phyloP scores from a whole-genome alignment of 2,113 vertebrate genomes.

The Conger conger region DNA sequence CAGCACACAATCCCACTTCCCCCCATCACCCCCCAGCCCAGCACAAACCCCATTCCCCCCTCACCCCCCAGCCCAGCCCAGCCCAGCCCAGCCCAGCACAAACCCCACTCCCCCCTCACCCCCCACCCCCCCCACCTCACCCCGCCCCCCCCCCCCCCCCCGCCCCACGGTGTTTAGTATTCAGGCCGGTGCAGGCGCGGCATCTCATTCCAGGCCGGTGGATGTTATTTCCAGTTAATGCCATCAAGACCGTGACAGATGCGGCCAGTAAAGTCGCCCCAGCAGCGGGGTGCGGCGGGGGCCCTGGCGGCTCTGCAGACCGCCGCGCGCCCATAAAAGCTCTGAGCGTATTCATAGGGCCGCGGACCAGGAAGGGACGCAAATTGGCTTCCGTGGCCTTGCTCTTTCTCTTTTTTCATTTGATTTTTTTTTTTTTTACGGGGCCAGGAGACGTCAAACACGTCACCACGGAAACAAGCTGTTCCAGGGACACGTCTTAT shows the following conservation, averaged over 20 bases:
- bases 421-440: too few species aligned
- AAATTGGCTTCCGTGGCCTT: background rate
- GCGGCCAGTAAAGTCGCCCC: background rate
- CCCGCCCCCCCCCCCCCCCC: too few species aligned
- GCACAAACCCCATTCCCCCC: too few species aligned
- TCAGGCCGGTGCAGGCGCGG: background rate
- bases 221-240: background rate
- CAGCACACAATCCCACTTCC: too few species aligned
- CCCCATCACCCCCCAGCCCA: too few species aligned
- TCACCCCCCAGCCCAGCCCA: too few species aligned
- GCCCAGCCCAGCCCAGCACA: background rate
- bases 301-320: background rate
- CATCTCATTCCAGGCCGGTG: slow-evolving; percentile 2
- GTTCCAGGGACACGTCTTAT: background rate
- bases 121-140: background rate
- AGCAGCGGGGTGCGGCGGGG: background rate
- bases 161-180: slow-evolving; percentile 3
- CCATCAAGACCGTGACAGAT: slow-evolving; percentile 9
- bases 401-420: background rate
- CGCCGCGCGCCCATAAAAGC: background rate
- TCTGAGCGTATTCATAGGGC: background rate
- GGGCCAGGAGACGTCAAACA: background rate
- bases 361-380: background rate
- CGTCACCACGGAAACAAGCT: background rate
- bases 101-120: too few species aligned